Percentiles rank a stretch among this genome's conserved stretches.
These are phyloP conservation scores for Geophilus truncorum DNA, from an alignment of 2,888 invertebrate genomes.

Conservation along the genomic window DNA sequence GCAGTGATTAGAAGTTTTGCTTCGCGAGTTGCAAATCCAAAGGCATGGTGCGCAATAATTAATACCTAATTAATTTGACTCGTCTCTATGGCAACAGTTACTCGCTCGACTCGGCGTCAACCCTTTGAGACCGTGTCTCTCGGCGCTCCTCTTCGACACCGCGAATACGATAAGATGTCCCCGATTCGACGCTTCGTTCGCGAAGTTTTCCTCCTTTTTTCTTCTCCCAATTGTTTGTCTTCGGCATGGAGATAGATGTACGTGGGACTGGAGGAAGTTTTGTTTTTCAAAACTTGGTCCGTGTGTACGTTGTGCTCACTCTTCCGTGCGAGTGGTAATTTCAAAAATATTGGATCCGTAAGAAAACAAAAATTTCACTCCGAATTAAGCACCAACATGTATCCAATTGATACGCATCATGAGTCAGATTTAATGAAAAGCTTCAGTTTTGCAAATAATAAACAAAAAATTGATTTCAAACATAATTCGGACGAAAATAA, in stretches of 20 bases:
- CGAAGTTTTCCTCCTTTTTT: no score
- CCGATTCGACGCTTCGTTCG: no score
- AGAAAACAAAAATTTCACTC: background rate
- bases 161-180: background rate
- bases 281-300: background rate
- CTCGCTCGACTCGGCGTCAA: background rate
- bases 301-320: background rate
- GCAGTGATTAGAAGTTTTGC: background rate
- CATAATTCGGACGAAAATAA: background rate
- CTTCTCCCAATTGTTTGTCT: background rate
- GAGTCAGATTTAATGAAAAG: background rate
- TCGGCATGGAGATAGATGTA: background rate
- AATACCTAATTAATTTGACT: slow-evolving; percentile 28
- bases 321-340: background rate
- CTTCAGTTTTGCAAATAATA: background rate
- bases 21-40: background rate
- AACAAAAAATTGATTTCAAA: background rate
- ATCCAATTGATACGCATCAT: background rate
- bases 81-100: slow-evolving; percentile 10
- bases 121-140: background rate
- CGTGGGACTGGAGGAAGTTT: background rate
- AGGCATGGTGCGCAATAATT: background rate
- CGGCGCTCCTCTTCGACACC: background rate
- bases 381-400: background rate
- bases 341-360: background rate